These are phyloP conservation scores for Geodia barretti DNA, from an alignment of 37 sponge, comb jelly and placozoan species.

Conservation along the genomic window DNA sequence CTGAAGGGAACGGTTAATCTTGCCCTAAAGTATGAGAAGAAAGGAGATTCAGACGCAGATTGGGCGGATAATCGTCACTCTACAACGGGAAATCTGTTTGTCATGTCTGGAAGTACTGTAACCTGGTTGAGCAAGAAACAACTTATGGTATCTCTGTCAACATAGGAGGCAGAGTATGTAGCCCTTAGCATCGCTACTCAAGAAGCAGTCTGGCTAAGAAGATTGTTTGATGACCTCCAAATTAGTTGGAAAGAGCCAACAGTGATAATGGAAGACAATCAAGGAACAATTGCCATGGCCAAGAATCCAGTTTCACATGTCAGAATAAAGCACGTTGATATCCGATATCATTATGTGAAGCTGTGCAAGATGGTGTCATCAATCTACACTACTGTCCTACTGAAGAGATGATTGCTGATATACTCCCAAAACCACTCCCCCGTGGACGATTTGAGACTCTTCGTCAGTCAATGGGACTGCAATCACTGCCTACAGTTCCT, in stretches of 20 bases:
- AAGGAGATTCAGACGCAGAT: constrained; percentile 55
- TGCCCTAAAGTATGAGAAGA: constrained; percentile 16
- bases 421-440: constrained; percentile 21
- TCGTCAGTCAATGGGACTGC: background rate
- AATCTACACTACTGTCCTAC: constrained; percentile 40
- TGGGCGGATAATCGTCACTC: constrained; percentile 60
- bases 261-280: constrained; percentile 31
- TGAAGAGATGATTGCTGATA: constrained; percentile 44
- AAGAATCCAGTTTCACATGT: constrained; percentile 32
- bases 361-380: constrained; percentile 6
- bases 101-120: constrained; percentile 12
- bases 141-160: constrained; percentile 14
- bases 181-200: too few species aligned
- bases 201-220: too few species aligned
- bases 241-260: background rate
- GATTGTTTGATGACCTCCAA: constrained; percentile 12
- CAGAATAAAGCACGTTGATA: constrained; percentile 34
- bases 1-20: constrained; percentile 44
- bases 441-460: background rate
- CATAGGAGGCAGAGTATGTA: too few species aligned
- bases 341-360: constrained; percentile 24
- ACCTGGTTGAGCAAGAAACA: constrained; percentile 27
- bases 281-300: constrained; percentile 55
- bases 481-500: too few species aligned
- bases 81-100: constrained; percentile 21